These are phyloP conservation scores for Platycnemis pennipes DNA, from an alignment of 2,888 invertebrate species.

Conservation along the genomic window DNA sequence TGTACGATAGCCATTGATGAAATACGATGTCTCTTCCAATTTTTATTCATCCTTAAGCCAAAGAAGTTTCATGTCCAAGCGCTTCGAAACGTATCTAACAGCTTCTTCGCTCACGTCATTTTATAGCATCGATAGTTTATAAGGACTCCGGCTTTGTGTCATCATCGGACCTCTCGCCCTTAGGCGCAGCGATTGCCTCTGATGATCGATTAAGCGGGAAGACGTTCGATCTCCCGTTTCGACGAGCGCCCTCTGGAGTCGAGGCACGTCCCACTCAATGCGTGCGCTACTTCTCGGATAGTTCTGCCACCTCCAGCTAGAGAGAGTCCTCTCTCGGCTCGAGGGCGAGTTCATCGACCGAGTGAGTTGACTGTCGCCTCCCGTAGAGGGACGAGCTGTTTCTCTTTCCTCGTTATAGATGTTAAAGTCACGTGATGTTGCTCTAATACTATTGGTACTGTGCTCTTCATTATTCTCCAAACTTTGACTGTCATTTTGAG, in stretches of 20 bases:
- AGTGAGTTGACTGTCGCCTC: neutral
- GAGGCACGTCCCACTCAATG: neutral
- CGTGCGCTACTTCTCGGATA: neutral
- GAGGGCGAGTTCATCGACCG: neutral
- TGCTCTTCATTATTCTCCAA: no score
- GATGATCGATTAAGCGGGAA: neutral
- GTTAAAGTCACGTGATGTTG: no score
- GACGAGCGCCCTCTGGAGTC: neutral
- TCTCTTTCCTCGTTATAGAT: conserved; percentile 15
- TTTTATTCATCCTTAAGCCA: no score
- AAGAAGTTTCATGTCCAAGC: no score
- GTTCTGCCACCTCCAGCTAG: neutral
- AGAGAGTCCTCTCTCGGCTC: neutral
- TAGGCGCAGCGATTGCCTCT: neutral
- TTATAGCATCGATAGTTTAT: no score
- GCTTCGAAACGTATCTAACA: no score
- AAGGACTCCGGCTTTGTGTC: no score
- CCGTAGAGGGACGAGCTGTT: neutral
- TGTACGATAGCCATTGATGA: no score
- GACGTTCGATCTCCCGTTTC: neutral
- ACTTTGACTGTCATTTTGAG: no score
- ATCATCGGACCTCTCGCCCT: neutral
- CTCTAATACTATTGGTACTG: no score
- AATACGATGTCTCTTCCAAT: no score
- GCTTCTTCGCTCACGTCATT: no score